Evolutionary conservation across 2,797 vertebrate species (phyloP).

Genomic region (Notolepis coatsorum): DNA sequence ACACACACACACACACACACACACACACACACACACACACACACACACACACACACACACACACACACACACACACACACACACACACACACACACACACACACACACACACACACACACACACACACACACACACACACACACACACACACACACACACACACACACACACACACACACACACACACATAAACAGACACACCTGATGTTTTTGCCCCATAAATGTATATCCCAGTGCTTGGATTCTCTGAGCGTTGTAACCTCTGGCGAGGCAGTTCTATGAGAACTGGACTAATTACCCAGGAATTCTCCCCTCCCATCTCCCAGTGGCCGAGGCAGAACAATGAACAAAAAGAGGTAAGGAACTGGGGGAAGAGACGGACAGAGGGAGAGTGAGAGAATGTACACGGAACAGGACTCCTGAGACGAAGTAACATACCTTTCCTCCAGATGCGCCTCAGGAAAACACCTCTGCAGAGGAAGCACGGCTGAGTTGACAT

Average conservation of each 20-base stretch:
- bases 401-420: neutral
- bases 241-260: constrained; percentile 2
- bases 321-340: constrained; percentile 26
- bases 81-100: too few relatives aligned
- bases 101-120: too few relatives aligned
- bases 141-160: too few relatives aligned
- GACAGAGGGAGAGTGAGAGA: constrained; percentile 22
- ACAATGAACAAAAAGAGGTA: constrained; percentile 33
- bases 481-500: neutral
- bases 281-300: constrained; percentile 32
- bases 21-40: too few relatives aligned
- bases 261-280: constrained; percentile 6
- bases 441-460: neutral
- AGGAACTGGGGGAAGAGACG: constrained; percentile 8
- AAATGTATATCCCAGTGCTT: constrained; percentile 3
- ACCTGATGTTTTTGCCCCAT: neutral
- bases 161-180: too few relatives aligned
- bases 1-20: too few relatives aligned
- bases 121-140: too few relatives aligned
- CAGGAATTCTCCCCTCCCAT: constrained; percentile 34
- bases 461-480: neutral
- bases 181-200: too few relatives aligned
- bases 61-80: too few relatives aligned
- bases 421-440: neutral
- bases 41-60: too few relatives aligned